Base-by-base conservation (phyloP, 2,888 invertebrate genomes). In the Pocota personata region DNA sequence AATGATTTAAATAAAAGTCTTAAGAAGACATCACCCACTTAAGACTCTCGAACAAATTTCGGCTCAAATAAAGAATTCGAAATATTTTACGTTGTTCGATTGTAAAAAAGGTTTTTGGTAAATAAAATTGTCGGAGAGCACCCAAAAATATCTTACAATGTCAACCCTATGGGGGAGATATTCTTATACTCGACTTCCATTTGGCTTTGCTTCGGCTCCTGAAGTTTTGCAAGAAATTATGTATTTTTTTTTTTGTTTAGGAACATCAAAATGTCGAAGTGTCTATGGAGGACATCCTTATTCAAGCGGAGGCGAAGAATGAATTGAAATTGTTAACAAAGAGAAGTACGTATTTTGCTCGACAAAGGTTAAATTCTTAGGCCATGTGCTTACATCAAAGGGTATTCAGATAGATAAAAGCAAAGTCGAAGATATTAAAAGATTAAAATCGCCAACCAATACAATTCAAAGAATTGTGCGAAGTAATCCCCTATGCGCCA, bases 1-100 rank as follows among this genome's bases (percentile, higher is more conserved):
- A 71, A 71, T 21, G 32, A 60, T 48, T 24, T 72, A 14, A 72
- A 72, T 2, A 71, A 60, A 24, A 58, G 30, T 27, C n/a, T 50
- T 72, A 7, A 35, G 48, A 48, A 50, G 58, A 48, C 32, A 58
- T 14, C 32, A 58, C 12, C 58, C 58, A 5, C n/a, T 58, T 2
- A 58, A 48, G 35, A 58, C 71, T 7, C 24, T 72, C 5, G 43
- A 72, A 37, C 21, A 72, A 48, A 72, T 58, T 12, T 32, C 48
- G 1, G 32, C 32, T n/a, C 46, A 24, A 43, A 69, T 43, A 19
- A 43, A 19, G n/a, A 69, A 43, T 16, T 71, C 52, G 7, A 57
- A 71, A 46, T 46, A 32, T 32, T 69, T 69, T 30, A 21, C 43
- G 8, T 30, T 57, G 43, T 30, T 69, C 12, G 46, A 57, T 46